Base-by-base conservation (phyloP, 53 echinoderm and acorn worm genomes). In the Actinopyga echinites region DNA sequence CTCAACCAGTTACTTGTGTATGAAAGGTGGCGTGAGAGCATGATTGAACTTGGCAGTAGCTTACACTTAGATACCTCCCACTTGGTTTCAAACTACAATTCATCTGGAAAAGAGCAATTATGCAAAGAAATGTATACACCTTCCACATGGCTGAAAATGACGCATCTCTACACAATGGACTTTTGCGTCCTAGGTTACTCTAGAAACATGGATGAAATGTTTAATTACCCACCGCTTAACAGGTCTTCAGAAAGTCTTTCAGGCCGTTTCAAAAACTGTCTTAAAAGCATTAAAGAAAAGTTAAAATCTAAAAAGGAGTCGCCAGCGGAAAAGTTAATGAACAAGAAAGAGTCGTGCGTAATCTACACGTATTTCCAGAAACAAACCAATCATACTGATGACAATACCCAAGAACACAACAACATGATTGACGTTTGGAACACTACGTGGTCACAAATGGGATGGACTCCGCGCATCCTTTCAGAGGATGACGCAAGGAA, bases 141-240 rank as follows among this genome's bases (percentile, higher is more conserved):
- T 25, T 21, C 19, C 5, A 33, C 77, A 5, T 77, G 77, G 77
- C 24, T 26, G 30, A 77, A 56, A 56, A 77, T 77, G 77, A 77
- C 77, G 30, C 53, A 77, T 7, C 53, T 77, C 25, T 77, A 77
- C 44, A 54, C 77, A 28, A 12, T 77, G 31, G 77, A 77, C 32
- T 77, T 77, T 56, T 77, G 77, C 29, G 49, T 49, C 31, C 56
- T 77, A 2, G 77, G 77, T 17, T 77, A 77, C 20, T 77, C 77
- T 21, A 77, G 53, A 9, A 7, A 31, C 25, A 19, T 77, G 23
- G 28, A 77, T 13, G 52, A 77, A 77, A 71, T 44, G 0, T n/a
- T 1, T 22, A 8, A 25, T 37, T 11, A 26, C 13, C 71, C 71
- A 15, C 36, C 71, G 15, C 49, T 49, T 0, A 15, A 49, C 49